Conservation (phyloP, 2,888 invertebrate genomes). For the Thalpophila matura region DNA sequence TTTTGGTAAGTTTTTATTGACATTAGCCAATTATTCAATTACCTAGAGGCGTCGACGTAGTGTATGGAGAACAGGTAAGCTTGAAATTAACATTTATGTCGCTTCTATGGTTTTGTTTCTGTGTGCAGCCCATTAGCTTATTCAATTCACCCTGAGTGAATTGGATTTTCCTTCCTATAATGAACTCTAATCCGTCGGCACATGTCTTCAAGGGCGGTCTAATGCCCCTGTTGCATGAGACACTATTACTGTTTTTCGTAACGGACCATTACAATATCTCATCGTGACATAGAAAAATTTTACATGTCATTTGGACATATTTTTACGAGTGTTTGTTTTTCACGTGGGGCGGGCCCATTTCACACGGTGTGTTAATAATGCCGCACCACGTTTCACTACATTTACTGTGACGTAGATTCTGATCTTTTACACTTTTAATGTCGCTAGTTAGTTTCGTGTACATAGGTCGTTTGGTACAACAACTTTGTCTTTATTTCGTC, state of each 20-base stretch:
- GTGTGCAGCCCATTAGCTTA: constrained; percentile 83
- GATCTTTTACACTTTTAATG: constrained; percentile 68
- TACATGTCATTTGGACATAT: constrained; percentile 88
- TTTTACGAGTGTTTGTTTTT: constrained; percentile 89
- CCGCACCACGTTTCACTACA: constrained; percentile 75
- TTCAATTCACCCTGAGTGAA: constrained; percentile 87
- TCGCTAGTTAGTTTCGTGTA: constrained; percentile 53
- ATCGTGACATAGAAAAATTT: constrained; percentile 90
- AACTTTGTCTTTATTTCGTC: constrained; percentile 15
- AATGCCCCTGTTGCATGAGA: constrained; percentile 85
- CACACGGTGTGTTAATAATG: constrained; percentile 78
- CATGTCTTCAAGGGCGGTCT: constrained; percentile 84
- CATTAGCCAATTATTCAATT: constrained; percentile 69
- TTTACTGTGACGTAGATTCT: constrained; percentile 75
- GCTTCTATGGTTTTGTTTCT: constrained; percentile 71
- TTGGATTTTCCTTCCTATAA: constrained; percentile 84
- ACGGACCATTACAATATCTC: constrained; percentile 90
- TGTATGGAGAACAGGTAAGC: constrained; percentile 62
- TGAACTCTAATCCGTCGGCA: constrained; percentile 83
- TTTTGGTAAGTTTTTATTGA: constrained; percentile 68
- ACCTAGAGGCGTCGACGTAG: constrained; percentile 62
- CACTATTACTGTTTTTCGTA: constrained; percentile 87
- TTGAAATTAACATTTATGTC: constrained; percentile 69
- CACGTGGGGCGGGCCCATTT: constrained; percentile 84
- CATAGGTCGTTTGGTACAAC: constrained; percentile 10